Evolutionary conservation across 2,797 vertebrate species (phyloP).

Genomic region (Sebastes goodei): DNA sequence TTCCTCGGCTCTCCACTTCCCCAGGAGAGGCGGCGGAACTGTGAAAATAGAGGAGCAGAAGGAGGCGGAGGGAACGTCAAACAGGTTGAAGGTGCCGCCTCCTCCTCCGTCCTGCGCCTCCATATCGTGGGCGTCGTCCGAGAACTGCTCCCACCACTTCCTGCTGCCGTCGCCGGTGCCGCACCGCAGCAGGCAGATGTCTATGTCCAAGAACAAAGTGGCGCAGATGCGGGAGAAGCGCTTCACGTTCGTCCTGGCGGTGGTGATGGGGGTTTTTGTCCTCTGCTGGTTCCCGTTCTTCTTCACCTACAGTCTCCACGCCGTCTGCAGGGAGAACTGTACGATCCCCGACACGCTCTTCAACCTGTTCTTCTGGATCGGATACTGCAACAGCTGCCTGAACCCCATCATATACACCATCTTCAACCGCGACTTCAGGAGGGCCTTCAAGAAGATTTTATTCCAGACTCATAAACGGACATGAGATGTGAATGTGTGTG

Average conservation of each 20-base stretch:
- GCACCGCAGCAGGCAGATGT: slow-evolving; percentile 40
- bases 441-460: slow-evolving; percentile 83
- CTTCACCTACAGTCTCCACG: slow-evolving; percentile 84
- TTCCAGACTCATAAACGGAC: slow-evolving; percentile 56
- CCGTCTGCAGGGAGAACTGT: slow-evolving; percentile 78
- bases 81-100: slow-evolving; percentile 56
- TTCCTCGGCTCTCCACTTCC: slow-evolving; percentile 59
- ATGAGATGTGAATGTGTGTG: slow-evolving; percentile 21
- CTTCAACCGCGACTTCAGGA: slow-evolving; percentile 84
- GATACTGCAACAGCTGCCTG: slow-evolving; percentile 85
- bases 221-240: slow-evolving; percentile 83
- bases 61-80: slow-evolving; percentile 20
- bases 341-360: slow-evolving; percentile 77
- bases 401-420: slow-evolving; percentile 86
- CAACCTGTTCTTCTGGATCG: slow-evolving; percentile 86
- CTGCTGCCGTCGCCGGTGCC: slow-evolving; percentile 63
- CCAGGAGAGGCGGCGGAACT: slow-evolving; percentile 43
- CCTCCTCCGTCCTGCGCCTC: slow-evolving; percentile 59
- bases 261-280: slow-evolving; percentile 84
- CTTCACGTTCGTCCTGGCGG: slow-evolving; percentile 83
- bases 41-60: slow-evolving; percentile 35
- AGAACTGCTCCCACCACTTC: slow-evolving; percentile 66
- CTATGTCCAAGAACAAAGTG: slow-evolving; percentile 74
- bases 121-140: slow-evolving; percentile 69
- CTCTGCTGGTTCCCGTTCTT: slow-evolving; percentile 86